Evolutionary conservation across 2,888 invertebrate genomes (phyloP), one percentile per base, ranked within the genome.

Genomic region (Deilephila elpenor): DNA sequence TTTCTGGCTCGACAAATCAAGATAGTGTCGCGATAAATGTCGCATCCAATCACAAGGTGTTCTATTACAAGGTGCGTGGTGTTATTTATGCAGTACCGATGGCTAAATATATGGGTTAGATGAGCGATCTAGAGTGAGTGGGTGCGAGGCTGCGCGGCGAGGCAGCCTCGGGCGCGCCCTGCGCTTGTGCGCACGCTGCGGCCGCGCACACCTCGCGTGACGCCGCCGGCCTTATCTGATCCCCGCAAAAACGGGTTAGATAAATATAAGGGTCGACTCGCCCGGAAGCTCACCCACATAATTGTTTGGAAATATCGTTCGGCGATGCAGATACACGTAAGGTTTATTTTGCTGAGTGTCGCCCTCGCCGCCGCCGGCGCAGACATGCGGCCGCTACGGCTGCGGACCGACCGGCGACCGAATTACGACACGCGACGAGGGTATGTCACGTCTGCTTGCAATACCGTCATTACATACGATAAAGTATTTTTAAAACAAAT

Each of bases 51-150:
- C 88, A 88, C 84, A 80, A 75, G 85, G 89, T 89, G 87, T 91
- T 84, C 84, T 89, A 88, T 91, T 91, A 89, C 89, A 83, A 88
- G 88, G 82, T 85, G 86, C 86, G 83, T 88, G 85, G 87, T 88
- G 87, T 67, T 67, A 67, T 67, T 67, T 67, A 67, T 67, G 67
- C 67, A 67, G 67, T 25, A 67, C 67, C 67, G 67, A 67, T 67
- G 67, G 20, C 44, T 67, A 91, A 93, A 93, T 82, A 96, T 90
- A 87, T 91, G 84, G 91, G 91, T 91, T 93, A 89, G 92, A 91
- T 92, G 93, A 94, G 93, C 84, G 93, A 88, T 91, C 93, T 90
- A 86, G 88, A 87, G 86, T 87, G 92, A 88, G 93, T 93, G 93
- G 92, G 93, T 87, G 93, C 85, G 82, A 86, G 85, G 80, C 85